These are phyloP conservation scores for Prionailurus bengalensis DNA, from an alignment of 2,113 vertebrate genomes.

Conservation along the genomic window DNA sequence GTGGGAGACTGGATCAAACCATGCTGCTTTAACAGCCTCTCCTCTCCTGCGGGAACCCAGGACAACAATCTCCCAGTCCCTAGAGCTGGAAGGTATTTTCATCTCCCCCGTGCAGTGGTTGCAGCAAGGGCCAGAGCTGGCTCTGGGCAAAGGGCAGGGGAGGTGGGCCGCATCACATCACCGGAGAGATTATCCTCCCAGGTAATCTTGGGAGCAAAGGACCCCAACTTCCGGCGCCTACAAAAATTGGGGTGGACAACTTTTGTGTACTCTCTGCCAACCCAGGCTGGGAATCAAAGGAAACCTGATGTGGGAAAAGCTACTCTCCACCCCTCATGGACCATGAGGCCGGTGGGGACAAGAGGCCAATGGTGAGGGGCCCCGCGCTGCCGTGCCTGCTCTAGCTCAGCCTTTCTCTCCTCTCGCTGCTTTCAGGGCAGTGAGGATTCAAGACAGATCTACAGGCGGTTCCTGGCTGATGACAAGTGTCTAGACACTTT, in stretches of 20 bases:
- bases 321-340: neutral
- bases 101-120: too few species aligned
- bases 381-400: accelerated
- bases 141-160: neutral
- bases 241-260: neutral
- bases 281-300: neutral
- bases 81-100: neutral
- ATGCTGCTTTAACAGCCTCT: accelerated
- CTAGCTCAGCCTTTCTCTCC: neutral
- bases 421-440: neutral
- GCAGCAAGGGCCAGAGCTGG: neutral
- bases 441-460: neutral
- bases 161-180: neutral
- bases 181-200: neutral
- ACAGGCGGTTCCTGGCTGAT: accelerated
- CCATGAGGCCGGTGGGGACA: neutral
- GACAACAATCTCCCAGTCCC: neutral
- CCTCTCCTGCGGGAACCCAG: neutral
- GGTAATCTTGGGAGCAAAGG: neutral
- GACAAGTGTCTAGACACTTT: neutral
- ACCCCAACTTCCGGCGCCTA: neutral
- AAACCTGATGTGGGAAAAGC: neutral
- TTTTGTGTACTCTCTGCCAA: neutral
- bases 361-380: neutral
- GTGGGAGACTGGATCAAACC: neutral